phyloP scores from a whole-genome alignment of 2,113 vertebrate species.

The Sinocyclocheilus anshuiensis region DNA sequence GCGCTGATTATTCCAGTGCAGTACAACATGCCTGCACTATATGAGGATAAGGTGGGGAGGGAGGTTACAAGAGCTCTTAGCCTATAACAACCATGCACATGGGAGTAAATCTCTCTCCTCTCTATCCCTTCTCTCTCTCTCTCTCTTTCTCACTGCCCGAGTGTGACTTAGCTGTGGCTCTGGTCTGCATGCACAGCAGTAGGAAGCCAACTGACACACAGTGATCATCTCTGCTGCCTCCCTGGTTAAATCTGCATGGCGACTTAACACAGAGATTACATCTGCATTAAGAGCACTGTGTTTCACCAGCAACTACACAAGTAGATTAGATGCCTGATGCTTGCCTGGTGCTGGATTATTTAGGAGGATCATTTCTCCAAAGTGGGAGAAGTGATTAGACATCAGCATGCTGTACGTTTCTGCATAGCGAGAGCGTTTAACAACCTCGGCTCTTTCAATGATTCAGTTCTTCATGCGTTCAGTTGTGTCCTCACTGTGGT shows the following conservation, averaged over 20 bases:
- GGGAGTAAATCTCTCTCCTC: slow-evolving; percentile 51
- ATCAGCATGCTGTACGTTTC: slow-evolving; percentile 17
- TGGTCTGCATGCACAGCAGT: slow-evolving; percentile 36
- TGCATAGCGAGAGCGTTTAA: not conserved
- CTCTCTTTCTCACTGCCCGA: slow-evolving; percentile 38
- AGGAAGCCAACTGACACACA: slow-evolving; percentile 46
- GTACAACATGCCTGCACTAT: not conserved
- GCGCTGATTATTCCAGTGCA: not conserved
- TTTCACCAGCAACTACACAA: slow-evolving; percentile 19
- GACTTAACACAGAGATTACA: slow-evolving; percentile 43
- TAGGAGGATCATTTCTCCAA: slow-evolving; percentile 41
- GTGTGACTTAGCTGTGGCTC: slow-evolving; percentile 35
- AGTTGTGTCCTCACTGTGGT: slow-evolving; percentile 1
- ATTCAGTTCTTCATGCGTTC: not conserved
- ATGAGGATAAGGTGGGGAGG: not conserved
- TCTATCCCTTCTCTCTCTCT: slow-evolving; percentile 11
- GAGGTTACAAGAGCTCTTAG: slow-evolving; percentile 33
- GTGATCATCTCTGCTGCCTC: slow-evolving; percentile 46
- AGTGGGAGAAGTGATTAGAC: slow-evolving; percentile 42
- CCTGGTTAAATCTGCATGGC: slow-evolving; percentile 44
- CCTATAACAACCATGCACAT: slow-evolving; percentile 51
- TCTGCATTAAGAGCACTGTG: slow-evolving; percentile 19
- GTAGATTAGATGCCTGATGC: slow-evolving; percentile 36
- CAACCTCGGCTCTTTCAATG: not conserved
- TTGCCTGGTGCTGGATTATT: slow-evolving; percentile 40